Percentiles rank a stretch among this genome's conserved stretches.
Evolutionary conservation across 1,140 invertebrate species (phyloP).

Genomic region (Orchestia grillus): DNA sequence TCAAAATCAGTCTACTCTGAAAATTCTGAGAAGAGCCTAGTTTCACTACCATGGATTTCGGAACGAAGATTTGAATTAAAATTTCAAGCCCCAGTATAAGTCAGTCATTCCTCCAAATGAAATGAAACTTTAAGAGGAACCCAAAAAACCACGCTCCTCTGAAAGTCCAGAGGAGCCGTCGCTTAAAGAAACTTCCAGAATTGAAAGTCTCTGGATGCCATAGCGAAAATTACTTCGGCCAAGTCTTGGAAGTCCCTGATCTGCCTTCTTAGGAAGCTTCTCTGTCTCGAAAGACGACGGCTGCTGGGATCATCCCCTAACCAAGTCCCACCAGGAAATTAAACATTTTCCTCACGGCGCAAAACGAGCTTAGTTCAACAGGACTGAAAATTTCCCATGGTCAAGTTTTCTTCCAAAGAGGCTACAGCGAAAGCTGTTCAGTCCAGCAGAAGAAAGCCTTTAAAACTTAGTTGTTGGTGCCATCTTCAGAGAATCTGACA

Average conservation of each 20-base stretch:
- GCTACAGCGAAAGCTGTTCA: background rate
- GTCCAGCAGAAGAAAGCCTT: background rate
- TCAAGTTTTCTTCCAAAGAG: background rate
- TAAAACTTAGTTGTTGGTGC: background rate
- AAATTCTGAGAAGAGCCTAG: too few relatives aligned
- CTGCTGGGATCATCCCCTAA: constrained; percentile 1
- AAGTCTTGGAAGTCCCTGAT: constrained; percentile 16
- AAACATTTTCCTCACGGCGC: background rate
- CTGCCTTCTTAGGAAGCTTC: constrained; percentile 7
- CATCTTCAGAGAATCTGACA: background rate
- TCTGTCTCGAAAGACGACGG: background rate
- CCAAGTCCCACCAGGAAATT: constrained; percentile 11
- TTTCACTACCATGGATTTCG: too few relatives aligned
- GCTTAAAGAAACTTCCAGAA: background rate
- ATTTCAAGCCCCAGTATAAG: too few relatives aligned
- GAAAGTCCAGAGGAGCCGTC: background rate
- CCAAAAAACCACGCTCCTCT: background rate
- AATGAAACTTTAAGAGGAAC: too few relatives aligned
- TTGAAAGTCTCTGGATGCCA: constrained; percentile 2
- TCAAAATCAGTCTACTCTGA: too few relatives aligned
- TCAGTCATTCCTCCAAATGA: too few relatives aligned
- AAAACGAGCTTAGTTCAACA: background rate
- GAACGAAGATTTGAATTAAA: too few relatives aligned
- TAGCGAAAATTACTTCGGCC: constrained; percentile 27
- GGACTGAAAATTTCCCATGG: background rate